Base-by-base conservation (phyloP, 1,140 invertebrate species). In the Trichoplusia ni region DNA sequence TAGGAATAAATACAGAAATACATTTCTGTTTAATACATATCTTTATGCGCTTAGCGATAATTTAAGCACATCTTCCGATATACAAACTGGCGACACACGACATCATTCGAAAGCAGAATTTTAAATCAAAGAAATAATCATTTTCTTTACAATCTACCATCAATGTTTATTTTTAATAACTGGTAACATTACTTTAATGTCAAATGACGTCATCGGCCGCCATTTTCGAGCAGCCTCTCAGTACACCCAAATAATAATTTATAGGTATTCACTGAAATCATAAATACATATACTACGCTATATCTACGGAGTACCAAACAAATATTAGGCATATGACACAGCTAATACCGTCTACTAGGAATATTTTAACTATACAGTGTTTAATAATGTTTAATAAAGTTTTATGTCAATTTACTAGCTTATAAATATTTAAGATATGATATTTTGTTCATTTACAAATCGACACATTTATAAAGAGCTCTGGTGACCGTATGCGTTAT, bases 221-320 rank as follows among this genome's bases (percentile, higher is more conserved):
- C n/a, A 29, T 47, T 29, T 9, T 23, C 18, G 4, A 4, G 18
- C 38, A 58, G 37, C 54, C 54, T 42, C 25, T 42, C 38, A 42
- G 54, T 58, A 58, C 54, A 42, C 54, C 54, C 54, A 29, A 23
- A 58, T 42, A 58, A 27, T 42, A 58, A 42, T 56, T 56, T 56
- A 9, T 44, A 38, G 19, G 11, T 37, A 44, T 4, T 29, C 4
- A 19, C 19, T 42, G 54, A 29, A 58, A 40, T 44, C 25, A 42
- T 42, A 58, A 54, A 29, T 58, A 58, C 19, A 8, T 44, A 56
- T 16, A 25, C 37, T 42, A 56, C 13, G 11, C 23, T 58, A 56
- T 14, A 19, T 25, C 19, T 38, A 54, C 11, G n/a, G 4, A 27
- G 44, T 38, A 38, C 19, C 51, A 54, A 54, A 54, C 33, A 33